A percentile compares a stretch with the other conserved stretches of the same genome.
These are phyloP conservation scores for Acanthornis magna DNA, from an alignment of 2,797 vertebrate genomes.

Conservation along the genomic window DNA sequence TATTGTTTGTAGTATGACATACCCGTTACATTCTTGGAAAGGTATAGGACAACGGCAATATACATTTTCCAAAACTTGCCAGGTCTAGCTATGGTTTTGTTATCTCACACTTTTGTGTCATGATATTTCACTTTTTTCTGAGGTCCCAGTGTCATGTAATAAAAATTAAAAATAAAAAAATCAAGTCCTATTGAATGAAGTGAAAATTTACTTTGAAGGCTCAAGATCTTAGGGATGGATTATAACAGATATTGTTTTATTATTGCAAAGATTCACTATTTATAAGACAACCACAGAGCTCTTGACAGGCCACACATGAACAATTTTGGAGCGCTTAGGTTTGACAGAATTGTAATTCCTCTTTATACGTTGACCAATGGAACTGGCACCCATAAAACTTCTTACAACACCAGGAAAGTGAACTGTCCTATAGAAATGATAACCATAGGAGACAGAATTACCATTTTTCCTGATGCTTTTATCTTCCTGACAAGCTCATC, in stretches of 20 bases:
- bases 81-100: background rate
- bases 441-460: background rate
- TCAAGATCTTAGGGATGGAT: background rate
- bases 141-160: background rate
- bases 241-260: background rate
- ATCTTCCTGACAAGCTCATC: background rate
- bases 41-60: background rate
- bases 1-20: background rate
- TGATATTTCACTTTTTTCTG: rapidly evolving
- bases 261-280: background rate
- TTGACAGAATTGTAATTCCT: background rate
- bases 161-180: background rate
- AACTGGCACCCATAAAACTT: background rate
- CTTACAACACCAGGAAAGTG: background rate
- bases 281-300: background rate
- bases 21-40: background rate
- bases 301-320: background rate
- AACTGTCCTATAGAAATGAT: background rate
- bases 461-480: background rate
- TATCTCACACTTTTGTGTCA: background rate
- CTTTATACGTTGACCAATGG: background rate
- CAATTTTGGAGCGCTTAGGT: background rate
- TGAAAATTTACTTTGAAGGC: background rate
- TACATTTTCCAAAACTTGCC: background rate
- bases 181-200: background rate